phyloP scores from a whole-genome alignment of 2,888 invertebrate species.

The Phaonia tiefii region DNA sequence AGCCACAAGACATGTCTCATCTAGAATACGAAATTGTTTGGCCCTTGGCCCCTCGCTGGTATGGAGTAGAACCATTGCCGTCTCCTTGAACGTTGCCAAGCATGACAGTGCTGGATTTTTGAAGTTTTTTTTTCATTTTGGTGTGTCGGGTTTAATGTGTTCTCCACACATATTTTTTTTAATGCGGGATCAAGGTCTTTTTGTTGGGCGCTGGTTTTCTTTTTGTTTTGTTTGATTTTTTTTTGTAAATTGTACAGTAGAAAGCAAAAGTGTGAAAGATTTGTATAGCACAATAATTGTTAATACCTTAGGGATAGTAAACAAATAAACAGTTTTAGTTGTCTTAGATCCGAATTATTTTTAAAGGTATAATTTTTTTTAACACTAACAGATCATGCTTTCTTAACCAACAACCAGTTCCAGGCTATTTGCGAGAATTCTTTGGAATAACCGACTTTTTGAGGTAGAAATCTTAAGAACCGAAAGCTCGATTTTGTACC shows the following conservation, averaged over 20 bases:
- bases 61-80: not conserved
- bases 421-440: no score
- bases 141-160: slow-evolving; percentile 42
- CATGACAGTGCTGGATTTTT: slow-evolving; percentile 16
- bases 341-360: no score
- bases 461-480: no score
- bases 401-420: no score
- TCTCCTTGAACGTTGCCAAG: slow-evolving; percentile 13
- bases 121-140: not conserved
- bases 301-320: no score
- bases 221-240: not conserved
- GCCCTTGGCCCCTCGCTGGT: not conserved
- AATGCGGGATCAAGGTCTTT: slow-evolving; percentile 78
- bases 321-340: no score
- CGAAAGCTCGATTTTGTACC: no score
- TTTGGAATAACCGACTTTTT: no score
- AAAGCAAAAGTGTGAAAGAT: no score
- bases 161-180: slow-evolving; percentile 71
- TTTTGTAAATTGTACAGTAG: not conserved
- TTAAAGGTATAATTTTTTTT: no score
- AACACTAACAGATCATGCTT: no score
- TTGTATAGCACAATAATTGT: no score
- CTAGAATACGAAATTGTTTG: slow-evolving; percentile 23
- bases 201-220: not conserved
- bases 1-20: slow-evolving; percentile 35